Evolutionary conservation across 2,888 invertebrate genomes (phyloP), one percentile per base, ranked within the genome.

Genomic region (Brenthis daphne): DNA sequence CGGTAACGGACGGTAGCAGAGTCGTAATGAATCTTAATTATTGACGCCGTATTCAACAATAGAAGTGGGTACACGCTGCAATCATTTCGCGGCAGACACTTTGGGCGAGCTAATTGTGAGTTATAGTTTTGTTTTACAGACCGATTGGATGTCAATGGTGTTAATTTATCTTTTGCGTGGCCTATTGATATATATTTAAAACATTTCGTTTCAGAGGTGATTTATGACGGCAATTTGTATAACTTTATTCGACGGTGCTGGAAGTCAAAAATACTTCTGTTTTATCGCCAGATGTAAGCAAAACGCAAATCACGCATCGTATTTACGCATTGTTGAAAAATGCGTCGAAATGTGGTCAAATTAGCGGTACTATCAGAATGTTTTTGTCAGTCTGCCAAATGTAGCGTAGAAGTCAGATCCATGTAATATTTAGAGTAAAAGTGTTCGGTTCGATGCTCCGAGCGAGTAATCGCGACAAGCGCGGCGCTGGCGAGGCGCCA

Each of bases 401-500:
- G 29, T 64, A 65, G 68, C 47, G 58, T 61, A 61, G 47, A 63
- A 58, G 68, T 57, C 64, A 51, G 67, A 57, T 67, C 63, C 57
- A 63, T 65, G 67, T 57, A 70, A 68, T 65, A 72, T 70, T 65
- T 65, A 64, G 70, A 65, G 70, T 65, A 70, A 65, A 65, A 65
- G 67, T 70, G 57, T 56, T 71, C 57, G 65, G 70, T 57, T 71
- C 67, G 73, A 73, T 73, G 73, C 68, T 73, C 73, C 72, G 67
- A 47, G 61, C 63, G 56, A 55, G 70, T 64, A 67, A 63, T 64
- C 64, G 79, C 81, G 79, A 80, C 84, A 80, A 78, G 77, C 82
- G 57, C 69, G 69, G 16, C 11, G 11, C 37, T 89, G 90, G 90
- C 86, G 61, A 20, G 14, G 3, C 65, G 88, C 90, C 90, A 90